Percentiles rank a stretch among this genome's conserved stretches.
Evolutionary conservation across 92 coral and sea anemone species (phyloP).

Genomic region (Phenganax marumi): DNA sequence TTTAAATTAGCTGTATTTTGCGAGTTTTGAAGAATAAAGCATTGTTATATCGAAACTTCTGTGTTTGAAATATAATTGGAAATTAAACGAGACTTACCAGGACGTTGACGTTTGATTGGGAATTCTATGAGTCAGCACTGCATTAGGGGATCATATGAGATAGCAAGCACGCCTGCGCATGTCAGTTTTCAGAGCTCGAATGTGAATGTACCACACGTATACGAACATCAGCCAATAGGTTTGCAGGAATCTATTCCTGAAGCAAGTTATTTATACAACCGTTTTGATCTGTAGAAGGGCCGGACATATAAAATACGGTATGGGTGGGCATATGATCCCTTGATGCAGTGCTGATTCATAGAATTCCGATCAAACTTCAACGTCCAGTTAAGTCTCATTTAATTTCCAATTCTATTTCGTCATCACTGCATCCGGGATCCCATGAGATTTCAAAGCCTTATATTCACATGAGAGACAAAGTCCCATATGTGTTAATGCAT

Average conservation of each 20-base stretch:
- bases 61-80: too few species aligned
- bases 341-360: slow-evolving; percentile 25
- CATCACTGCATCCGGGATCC: slow-evolving; percentile 42
- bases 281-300: too few species aligned
- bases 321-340: slow-evolving; percentile 40
- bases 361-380: background rate
- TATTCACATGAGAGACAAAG: slow-evolving; percentile 34
- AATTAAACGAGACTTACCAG: background rate
- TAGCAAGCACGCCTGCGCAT: slow-evolving; percentile 33
- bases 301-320: background rate
- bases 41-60: too few species aligned
- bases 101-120: too few species aligned
- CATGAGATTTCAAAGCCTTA: slow-evolving; percentile 33
- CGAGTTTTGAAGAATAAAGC: too few species aligned
- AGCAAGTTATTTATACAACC: too few species aligned
- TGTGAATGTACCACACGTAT: slow-evolving; percentile 16
- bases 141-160: slow-evolving; percentile 24
- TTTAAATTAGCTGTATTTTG: too few species aligned
- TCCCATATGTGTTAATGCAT: too few species aligned
- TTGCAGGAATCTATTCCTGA: background rate
- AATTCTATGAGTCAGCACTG: too few species aligned
- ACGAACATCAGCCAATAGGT: background rate
- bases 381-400: slow-evolving; percentile 6
- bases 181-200: slow-evolving; percentile 26
- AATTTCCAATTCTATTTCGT: slow-evolving; percentile 42